Evolutionary conservation across 2,113 vertebrate species (phyloP).

Genomic region (Oryzias curvinotus): DNA sequence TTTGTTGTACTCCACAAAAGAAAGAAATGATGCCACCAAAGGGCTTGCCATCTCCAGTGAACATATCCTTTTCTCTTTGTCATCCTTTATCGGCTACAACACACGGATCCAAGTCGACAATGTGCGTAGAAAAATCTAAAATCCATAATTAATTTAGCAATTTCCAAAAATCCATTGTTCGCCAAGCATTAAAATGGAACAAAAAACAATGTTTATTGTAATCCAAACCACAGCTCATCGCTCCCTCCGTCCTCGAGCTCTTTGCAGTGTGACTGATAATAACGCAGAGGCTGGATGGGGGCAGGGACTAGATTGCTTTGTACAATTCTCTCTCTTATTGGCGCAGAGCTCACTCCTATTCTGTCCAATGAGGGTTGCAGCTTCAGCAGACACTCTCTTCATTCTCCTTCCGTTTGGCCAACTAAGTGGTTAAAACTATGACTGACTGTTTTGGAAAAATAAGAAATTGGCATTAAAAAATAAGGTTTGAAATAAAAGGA

Average conservation of each 20-base stretch:
- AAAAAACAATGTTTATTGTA: conserved; percentile 1
- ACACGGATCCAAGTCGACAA: conserved; percentile 35
- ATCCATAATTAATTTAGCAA: conserved; percentile 27
- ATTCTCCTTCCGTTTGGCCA: no score
- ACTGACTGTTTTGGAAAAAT: no score
- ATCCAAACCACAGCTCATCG: neutral
- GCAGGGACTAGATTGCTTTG: conserved; percentile 56
- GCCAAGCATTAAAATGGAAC: neutral
- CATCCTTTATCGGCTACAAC: conserved; percentile 60
- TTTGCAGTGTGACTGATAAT: conserved; percentile 47
- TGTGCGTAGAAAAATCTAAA: neutral
- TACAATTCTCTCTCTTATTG: conserved; percentile 47
- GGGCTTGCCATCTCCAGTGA: conserved; percentile 61
- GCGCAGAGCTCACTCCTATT: conserved; percentile 4
- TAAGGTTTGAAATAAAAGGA: no score
- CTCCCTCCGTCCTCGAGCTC: conserved; percentile 26
- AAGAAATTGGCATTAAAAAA: no score
- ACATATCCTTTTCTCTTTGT: conserved; percentile 58
- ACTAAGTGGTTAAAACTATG: no score
- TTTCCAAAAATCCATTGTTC: neutral
- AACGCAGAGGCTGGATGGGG: conserved; percentile 9
- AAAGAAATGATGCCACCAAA: conserved; percentile 58
- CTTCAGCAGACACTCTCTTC: no score
- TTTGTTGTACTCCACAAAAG: conserved; percentile 65
- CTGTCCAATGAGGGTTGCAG: conserved; percentile 63